Percentiles rank a stretch among this genome's conserved stretches.
Evolutionary conservation across 2,113 vertebrate genomes (phyloP).

Genomic region (Ammospiza caudacuta): DNA sequence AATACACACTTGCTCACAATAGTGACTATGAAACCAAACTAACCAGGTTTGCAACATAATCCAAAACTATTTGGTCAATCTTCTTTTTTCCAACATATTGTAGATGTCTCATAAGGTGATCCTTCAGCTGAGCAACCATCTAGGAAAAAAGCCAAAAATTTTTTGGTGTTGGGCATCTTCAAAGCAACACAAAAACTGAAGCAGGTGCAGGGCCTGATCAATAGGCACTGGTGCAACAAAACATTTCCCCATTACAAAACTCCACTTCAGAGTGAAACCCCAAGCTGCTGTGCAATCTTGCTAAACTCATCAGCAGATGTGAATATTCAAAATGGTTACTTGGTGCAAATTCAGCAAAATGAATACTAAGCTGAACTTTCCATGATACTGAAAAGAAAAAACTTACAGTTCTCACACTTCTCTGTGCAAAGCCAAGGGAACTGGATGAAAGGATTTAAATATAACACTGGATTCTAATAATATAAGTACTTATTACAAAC

Average conservation of each 20-base stretch:
- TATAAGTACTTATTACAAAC: background rate
- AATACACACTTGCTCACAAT: background rate
- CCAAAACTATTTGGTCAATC: constrained; percentile 87
- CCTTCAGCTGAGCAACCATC: constrained; percentile 91
- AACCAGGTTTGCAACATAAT: constrained; percentile 87
- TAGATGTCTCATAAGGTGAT: constrained; percentile 87
- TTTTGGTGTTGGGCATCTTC: background rate
- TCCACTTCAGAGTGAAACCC: background rate
- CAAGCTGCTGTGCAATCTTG: background rate
- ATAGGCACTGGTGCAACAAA: background rate
- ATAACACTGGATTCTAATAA: background rate
- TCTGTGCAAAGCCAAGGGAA: background rate
- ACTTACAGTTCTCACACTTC: background rate
- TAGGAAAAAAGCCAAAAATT: constrained; percentile 50
- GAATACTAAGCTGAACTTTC: background rate
- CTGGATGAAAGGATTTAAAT: background rate
- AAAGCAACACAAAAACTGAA: background rate
- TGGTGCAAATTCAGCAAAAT: background rate
- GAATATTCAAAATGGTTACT: background rate
- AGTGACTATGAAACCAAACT: constrained; percentile 8
- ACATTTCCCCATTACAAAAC: fast-evolving
- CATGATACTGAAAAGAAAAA: background rate
- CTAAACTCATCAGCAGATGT: background rate
- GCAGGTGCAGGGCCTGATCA: background rate
- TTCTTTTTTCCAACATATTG: constrained; percentile 89